A percentile compares a stretch with the other conserved stretches of the same genome.
Evolutionary conservation across 1,140 invertebrate genomes (phyloP).

Genomic region (Rhyzopertha dominica): DNA sequence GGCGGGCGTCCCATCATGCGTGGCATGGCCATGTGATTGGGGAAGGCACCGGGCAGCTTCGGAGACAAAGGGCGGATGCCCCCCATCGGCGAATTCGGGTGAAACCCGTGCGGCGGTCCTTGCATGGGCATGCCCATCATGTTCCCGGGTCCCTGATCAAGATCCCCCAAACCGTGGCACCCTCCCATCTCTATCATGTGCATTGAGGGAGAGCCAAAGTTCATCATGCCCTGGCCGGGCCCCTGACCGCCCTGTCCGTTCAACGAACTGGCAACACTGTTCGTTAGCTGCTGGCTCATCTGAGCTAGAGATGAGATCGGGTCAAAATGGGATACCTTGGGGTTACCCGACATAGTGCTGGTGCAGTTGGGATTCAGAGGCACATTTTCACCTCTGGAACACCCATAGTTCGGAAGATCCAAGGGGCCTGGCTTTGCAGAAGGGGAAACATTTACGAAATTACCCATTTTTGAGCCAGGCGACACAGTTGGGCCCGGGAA

Average conservation of each 20-base stretch:
- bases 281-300: constrained; percentile 88
- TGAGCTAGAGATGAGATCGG: constrained; percentile 89
- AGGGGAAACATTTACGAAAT: constrained; percentile 42
- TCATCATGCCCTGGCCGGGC: constrained; percentile 57
- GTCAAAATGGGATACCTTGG: constrained; percentile 70
- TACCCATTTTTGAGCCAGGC: constrained; percentile 40
- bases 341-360: constrained; percentile 54
- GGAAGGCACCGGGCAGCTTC: constrained; percentile 46
- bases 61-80: constrained; percentile 46
- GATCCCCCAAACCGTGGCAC: constrained; percentile 43
- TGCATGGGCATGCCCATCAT: constrained; percentile 43
- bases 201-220: constrained; percentile 54
- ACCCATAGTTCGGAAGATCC: constrained; percentile 44
- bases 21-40: constrained; percentile 44
- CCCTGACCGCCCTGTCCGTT: constrained; percentile 51
- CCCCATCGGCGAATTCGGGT: constrained; percentile 46
- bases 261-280: constrained; percentile 55
- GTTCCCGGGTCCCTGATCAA: constrained; percentile 39
- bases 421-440: constrained; percentile 39
- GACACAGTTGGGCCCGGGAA: constrained; percentile 41
- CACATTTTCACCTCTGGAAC: constrained; percentile 67
- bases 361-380: constrained; percentile 76
- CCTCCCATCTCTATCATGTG: constrained; percentile 50
- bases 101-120: constrained; percentile 43
- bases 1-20: constrained; percentile 52